These are phyloP conservation scores for Aromia moschata DNA, from an alignment of 2,888 invertebrate genomes.

Conservation along the genomic window DNA sequence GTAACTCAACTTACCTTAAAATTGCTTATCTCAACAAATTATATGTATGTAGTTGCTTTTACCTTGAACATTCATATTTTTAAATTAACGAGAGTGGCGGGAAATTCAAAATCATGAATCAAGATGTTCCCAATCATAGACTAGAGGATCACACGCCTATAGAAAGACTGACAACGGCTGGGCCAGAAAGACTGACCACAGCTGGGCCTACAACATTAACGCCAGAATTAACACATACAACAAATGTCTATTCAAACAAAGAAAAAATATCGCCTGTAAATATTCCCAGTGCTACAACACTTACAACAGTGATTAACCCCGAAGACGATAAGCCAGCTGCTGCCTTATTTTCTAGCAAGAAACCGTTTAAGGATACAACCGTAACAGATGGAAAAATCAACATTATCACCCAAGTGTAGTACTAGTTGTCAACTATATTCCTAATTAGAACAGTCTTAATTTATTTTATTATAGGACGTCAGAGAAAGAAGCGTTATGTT, in stretches of 20 bases:
- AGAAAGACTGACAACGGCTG: no score
- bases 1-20: slow-evolving; percentile 35
- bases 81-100: slow-evolving; percentile 32
- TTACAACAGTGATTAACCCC: no score
- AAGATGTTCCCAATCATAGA: neutral
- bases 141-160: slow-evolving; percentile 1
- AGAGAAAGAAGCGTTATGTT: slow-evolving; percentile 44
- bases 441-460: no score
- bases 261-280: neutral
- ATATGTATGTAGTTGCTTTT: slow-evolving; percentile 31
- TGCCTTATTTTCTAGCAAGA: slow-evolving; percentile 26
- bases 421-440: slow-evolving; percentile 7
- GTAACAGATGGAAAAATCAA: slow-evolving; percentile 47
- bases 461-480: slow-evolving; percentile 41
- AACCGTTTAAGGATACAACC: slow-evolving; percentile 46
- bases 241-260: neutral
- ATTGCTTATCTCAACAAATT: slow-evolving; percentile 37
- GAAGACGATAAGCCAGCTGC: neutral
- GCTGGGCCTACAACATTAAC: slow-evolving; percentile 20
- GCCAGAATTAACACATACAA: neutral
- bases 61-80: slow-evolving; percentile 36
- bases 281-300: no score
- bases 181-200: slow-evolving; percentile 16
- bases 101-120: slow-evolving; percentile 26
- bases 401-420: slow-evolving; percentile 49